These are phyloP conservation scores for Muschampia staudingeri DNA, from an alignment of 2,888 invertebrate genomes.

Conservation along the genomic window DNA sequence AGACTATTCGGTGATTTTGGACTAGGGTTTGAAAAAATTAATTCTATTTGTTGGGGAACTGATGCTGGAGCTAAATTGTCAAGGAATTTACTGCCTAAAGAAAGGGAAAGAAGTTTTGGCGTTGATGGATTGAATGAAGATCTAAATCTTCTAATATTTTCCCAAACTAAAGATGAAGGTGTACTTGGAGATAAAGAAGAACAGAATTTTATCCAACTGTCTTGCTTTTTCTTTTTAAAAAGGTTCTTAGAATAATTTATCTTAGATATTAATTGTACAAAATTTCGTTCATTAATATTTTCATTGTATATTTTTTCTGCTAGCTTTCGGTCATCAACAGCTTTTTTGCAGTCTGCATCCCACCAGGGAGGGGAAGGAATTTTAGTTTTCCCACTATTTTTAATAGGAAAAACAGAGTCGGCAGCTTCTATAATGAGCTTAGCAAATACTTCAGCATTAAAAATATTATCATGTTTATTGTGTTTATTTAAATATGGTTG, in stretches of 20 bases:
- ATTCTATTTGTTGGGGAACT: background rate
- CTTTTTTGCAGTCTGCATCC: background rate
- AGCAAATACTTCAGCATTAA: no score
- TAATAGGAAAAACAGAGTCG: background rate
- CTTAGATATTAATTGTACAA: background rate
- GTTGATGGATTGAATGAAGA: background rate
- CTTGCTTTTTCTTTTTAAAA: conserved; percentile 4
- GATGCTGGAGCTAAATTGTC: background rate
- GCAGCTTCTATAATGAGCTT: background rate
- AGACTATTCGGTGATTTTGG: background rate
- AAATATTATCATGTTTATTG: no score
- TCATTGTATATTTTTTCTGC: background rate
- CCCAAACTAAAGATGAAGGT: background rate
- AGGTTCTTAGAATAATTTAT: background rate
- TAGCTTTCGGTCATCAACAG: background rate
- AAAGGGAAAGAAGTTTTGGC: background rate
- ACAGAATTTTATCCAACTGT: background rate
- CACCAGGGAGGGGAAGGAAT: background rate
- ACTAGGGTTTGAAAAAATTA: background rate
- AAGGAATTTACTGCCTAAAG: background rate
- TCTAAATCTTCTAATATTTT: background rate
- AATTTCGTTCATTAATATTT: background rate
- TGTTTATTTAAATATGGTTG: background rate
- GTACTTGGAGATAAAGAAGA: background rate
- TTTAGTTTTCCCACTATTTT: background rate